These are phyloP conservation scores for Caligus rogercresseyi DNA, from an alignment of 1,140 invertebrate species.

Conservation along the genomic window DNA sequence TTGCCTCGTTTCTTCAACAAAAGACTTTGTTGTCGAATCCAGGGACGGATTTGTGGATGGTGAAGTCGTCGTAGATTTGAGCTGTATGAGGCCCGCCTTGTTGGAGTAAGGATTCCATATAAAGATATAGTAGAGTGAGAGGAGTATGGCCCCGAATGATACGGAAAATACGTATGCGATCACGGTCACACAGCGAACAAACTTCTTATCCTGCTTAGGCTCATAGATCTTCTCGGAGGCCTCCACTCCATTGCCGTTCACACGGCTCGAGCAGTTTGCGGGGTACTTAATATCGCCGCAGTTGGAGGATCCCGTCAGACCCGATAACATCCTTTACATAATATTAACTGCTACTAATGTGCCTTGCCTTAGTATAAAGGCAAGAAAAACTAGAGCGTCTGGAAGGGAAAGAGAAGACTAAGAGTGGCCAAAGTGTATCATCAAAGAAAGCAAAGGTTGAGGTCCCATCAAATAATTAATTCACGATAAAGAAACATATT, in stretches of 20 bases:
- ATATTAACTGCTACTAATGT: no score
- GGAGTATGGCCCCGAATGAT: constrained; percentile 77
- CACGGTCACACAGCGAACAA: constrained; percentile 77
- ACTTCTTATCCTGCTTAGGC: constrained; percentile 62
- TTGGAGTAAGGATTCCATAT: constrained; percentile 61
- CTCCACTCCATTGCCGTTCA: not conserved
- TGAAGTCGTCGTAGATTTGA: not conserved
- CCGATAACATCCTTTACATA: not conserved
- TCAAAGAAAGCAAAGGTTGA: no score
- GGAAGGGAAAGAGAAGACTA: no score
- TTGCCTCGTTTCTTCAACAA: not conserved
- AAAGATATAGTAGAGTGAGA: constrained; percentile 87
- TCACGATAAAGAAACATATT: no score
- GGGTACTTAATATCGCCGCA: not conserved
- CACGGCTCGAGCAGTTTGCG: not conserved
- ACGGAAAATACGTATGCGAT: constrained; percentile 87
- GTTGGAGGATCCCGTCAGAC: not conserved
- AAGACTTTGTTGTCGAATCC: not conserved
- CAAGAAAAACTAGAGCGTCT: no score
- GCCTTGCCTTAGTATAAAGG: no score
- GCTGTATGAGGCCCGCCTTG: not conserved
- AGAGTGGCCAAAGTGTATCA: no score
- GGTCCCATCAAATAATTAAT: no score
- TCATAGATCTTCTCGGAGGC: constrained; percentile 38
- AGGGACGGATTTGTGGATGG: no score